Evolutionary conservation across 2,797 vertebrate genomes (phyloP).

Genomic region (Girardinus metallicus): DNA sequence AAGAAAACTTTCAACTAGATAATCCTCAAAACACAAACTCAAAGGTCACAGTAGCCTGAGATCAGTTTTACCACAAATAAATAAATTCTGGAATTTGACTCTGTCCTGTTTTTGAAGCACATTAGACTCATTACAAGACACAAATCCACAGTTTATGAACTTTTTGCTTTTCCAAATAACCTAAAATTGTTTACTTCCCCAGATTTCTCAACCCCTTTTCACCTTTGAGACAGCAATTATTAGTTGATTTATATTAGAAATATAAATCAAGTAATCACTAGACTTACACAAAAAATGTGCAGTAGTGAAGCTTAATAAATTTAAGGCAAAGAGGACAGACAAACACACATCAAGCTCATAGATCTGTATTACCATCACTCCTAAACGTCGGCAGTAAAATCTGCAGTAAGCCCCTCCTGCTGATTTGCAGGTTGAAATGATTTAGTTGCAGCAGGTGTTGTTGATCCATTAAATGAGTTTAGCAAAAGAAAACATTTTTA

Average conservation of each 20-base stretch:
- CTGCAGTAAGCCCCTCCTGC: constrained; percentile 4
- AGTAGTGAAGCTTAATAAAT: neutral
- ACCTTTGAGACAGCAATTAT: neutral
- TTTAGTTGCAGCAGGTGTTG: constrained; percentile 60
- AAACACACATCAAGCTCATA: constrained; percentile 16
- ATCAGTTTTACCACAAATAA: neutral
- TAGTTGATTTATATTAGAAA: neutral
- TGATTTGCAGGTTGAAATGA: constrained; percentile 39
- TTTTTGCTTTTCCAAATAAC: neutral
- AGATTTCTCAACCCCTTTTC: neutral
- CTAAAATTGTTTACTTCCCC: neutral
- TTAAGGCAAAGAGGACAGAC: neutral
- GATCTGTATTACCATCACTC: neutral
- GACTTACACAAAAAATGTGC: neutral
- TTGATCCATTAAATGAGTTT: constrained; percentile 53
- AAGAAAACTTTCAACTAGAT: neutral
- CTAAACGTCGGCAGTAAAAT: constrained; percentile 14
- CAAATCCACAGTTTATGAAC: neutral
- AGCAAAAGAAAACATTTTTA: constrained; percentile 46
- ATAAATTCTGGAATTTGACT: neutral
- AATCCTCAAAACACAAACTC: neutral
- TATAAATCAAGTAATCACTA: neutral
- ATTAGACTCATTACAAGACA: neutral
- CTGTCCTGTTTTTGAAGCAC: neutral
- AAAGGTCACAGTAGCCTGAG: neutral